A percentile compares a stretch with the other conserved stretches of the same genome.
Evolutionary conservation across 2,888 invertebrate genomes (phyloP).

Genomic region (Gonocerus acuteangulatus): DNA sequence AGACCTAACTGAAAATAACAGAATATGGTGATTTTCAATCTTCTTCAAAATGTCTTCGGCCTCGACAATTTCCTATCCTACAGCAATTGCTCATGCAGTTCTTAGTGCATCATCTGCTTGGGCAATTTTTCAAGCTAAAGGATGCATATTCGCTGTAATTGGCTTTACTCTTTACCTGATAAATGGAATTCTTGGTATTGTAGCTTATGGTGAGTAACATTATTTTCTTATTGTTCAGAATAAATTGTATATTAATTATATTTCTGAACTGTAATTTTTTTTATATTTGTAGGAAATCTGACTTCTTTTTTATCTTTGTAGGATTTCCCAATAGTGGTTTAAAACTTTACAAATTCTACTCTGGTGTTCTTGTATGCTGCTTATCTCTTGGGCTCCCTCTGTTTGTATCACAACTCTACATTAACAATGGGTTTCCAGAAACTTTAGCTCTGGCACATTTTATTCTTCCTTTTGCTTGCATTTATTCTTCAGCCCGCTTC

Average conservation of each 20-base stretch:
- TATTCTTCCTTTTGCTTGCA: conserved; percentile 25
- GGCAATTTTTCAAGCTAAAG: conserved; percentile 33
- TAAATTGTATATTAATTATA: neutral
- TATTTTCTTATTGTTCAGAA: neutral
- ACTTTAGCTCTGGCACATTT: conserved; percentile 28
- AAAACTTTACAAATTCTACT: conserved; percentile 32
- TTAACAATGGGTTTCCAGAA: conserved; percentile 31
- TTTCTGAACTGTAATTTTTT: neutral
- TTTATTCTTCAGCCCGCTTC: conserved; percentile 15
- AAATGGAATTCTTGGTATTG: conserved; percentile 35
- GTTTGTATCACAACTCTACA: conserved; percentile 36
- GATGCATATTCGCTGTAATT: conserved; percentile 31
- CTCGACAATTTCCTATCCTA: conserved; percentile 19
- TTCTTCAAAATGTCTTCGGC: conserved; percentile 7
- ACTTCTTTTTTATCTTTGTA: too few relatives aligned
- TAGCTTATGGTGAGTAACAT: conserved; percentile 35
- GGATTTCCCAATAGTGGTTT: conserved; percentile 28
- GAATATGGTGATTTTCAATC: conserved; percentile 5
- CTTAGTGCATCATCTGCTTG: conserved; percentile 33
- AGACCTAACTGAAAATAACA: neutral
- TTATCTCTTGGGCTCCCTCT: conserved; percentile 35
- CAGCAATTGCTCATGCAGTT: conserved; percentile 35
- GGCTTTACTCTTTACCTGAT: conserved; percentile 35
- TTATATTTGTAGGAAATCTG: conserved; percentile 10
- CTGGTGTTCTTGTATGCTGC: conserved; percentile 27